Conservation (phyloP, 2,797 vertebrate genomes). For the Mormyrops boulengeri region DNA sequence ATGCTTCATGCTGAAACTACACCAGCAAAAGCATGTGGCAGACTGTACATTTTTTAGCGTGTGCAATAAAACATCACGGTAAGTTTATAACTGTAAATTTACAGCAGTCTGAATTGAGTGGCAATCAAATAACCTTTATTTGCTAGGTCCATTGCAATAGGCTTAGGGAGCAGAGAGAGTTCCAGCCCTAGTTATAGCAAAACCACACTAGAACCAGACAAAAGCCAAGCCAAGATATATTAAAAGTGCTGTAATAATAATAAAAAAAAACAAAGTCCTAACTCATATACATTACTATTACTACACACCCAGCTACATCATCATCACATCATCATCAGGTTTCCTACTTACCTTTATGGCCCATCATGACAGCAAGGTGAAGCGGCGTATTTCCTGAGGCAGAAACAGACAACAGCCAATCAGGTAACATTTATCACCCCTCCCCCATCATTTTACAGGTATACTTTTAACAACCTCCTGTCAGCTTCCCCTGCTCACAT, state of each 20-base stretch:
- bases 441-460: neutral
- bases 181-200: neutral
- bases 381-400: constrained; percentile 89
- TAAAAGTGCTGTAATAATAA: neutral
- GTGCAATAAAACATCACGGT: neutral
- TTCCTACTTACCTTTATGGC: constrained; percentile 86
- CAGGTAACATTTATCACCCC: neutral
- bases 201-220: neutral
- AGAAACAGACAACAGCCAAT: constrained; percentile 26
- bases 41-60: neutral
- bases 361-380: constrained; percentile 98
- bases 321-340: neutral
- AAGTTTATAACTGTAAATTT: neutral
- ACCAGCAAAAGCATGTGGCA: neutral
- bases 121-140: neutral
- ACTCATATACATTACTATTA: neutral
- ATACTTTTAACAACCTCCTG: neutral
- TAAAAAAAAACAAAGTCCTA: neutral
- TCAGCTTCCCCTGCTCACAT: neutral
- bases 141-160: neutral
- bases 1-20: neutral
- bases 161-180: neutral
- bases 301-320: neutral
- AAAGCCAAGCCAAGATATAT: neutral
- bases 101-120: neutral